Conservation (phyloP, 1,140 invertebrate genomes). For the Cherax quadricarinatus region DNA sequence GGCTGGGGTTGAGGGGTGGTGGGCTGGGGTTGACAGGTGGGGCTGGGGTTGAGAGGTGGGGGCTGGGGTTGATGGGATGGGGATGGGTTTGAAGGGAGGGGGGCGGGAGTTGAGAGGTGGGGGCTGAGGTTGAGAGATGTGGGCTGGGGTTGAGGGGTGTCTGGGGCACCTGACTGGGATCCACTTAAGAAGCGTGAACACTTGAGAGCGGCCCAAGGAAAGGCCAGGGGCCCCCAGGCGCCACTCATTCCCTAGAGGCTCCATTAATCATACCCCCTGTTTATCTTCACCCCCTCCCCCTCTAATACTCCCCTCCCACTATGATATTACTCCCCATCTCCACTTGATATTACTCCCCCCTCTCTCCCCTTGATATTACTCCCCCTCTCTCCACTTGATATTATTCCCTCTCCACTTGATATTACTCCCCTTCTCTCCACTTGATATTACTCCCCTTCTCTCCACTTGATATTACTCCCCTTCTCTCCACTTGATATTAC, state of each 20-base stretch:
- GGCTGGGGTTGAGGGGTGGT: background rate
- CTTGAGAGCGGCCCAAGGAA: conserved; percentile 11
- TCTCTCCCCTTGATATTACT: too few species aligned
- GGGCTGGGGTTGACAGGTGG: too few species aligned
- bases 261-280: conserved; percentile 41
- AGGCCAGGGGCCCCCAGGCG: background rate
- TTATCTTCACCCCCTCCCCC: conserved; percentile 4
- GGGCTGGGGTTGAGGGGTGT: background rate
- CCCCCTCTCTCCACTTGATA: background rate
- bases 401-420: background rate
- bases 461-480: too few species aligned
- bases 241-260: conserved; percentile 15
- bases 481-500: too few species aligned
- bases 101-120: too few species aligned
- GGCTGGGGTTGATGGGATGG: background rate
- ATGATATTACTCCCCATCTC: background rate
- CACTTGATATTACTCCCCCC: too few species aligned
- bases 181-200: background rate
- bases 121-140: too few species aligned
- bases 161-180: background rate
- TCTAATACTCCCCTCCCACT: background rate
- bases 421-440: too few species aligned
- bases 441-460: too few species aligned
- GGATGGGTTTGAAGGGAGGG: too few species aligned
- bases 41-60: too few species aligned